Evolutionary conservation across 30 jellyfish, hydroid and myxozoan species (phyloP).

Genomic region (Aurelia aurita): DNA sequence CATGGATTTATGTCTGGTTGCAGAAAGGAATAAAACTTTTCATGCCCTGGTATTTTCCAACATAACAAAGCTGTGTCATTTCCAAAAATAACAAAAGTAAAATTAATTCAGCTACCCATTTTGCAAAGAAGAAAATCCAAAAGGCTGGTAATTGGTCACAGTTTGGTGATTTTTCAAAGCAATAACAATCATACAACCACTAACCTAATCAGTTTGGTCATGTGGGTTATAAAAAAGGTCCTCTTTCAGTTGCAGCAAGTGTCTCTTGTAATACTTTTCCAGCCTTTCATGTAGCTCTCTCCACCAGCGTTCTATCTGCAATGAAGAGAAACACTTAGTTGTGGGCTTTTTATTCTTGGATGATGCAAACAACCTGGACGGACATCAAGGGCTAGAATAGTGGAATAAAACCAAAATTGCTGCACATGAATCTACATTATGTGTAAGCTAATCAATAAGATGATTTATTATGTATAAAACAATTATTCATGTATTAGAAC

Average conservation of each 20-base stretch:
- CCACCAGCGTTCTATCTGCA: constrained; percentile 37
- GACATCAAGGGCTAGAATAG: neutral
- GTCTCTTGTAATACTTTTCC: constrained; percentile 22
- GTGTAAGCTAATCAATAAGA: neutral
- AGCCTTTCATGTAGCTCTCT: constrained; percentile 36
- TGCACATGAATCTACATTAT: no score
- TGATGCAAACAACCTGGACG: no score
- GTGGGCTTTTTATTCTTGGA: neutral
- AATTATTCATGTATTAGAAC: no score
- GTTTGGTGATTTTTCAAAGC: neutral
- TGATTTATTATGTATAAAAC: no score
- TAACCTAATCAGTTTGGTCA: constrained; percentile 12
- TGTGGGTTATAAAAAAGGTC: constrained; percentile 27
- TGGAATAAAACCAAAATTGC: neutral
- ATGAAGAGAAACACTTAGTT: neutral
- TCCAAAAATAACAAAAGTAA: no score
- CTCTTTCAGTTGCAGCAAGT: constrained; percentile 29
- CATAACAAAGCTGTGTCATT: no score
- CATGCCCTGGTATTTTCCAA: no score
- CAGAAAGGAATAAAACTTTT: no score
- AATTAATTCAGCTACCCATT: no score
- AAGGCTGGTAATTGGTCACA: neutral
- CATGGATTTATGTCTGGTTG: no score
- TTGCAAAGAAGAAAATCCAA: constrained; percentile 4
- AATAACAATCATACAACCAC: neutral